Base-by-base conservation (phyloP, 2,888 invertebrate genomes). In the Scelioninae gen. 1 region DNA sequence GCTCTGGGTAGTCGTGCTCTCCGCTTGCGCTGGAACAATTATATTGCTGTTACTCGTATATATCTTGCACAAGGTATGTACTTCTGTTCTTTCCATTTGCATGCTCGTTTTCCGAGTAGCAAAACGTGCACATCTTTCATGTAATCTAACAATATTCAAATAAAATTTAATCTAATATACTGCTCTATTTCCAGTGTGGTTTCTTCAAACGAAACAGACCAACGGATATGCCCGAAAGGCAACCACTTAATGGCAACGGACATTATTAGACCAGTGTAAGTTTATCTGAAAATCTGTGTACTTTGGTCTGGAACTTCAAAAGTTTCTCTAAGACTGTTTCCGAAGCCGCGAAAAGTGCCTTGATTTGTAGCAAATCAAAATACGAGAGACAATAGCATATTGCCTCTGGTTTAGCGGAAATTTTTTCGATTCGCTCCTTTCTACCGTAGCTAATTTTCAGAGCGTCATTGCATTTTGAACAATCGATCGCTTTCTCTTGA, bases 131-230 rank as follows among this genome's bases (percentile, higher is more conserved):
- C 11, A 38, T 38, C 11, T 38, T 43, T n/a, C 6, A n/a, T n/a
- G n/a, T n/a, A n/a, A n/a, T n/a, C n/a, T n/a, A n/a, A n/a, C n/a
- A n/a, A n/a, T n/a, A n/a, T n/a, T n/a, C n/a, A n/a, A n/a, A n/a
- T n/a, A n/a, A n/a, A n/a, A n/a, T n/a, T n/a, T n/a, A n/a, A n/a
- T n/a, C 3, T n/a, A 47, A 38, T 16, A 31, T 60, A 34, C 31
- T 3, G 5, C 32, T 56, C 38, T 72, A 16, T 77, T 93, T 94
- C 34, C 93, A 98, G 97, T 96, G 96, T 92, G 98, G 98, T 82
- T 98, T 98, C 95, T 98, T 98, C 94, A 97, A 97, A 91, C 95
- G 98, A 90, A 97, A 97, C 93, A 95, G 98, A 31, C 97, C 97
- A 58, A 90, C 90, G n/a, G 95, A 96, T 91, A 95, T 96, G 87